Conservation (phyloP, 2,888 invertebrate genomes). For the Lysandra bellargus region DNA sequence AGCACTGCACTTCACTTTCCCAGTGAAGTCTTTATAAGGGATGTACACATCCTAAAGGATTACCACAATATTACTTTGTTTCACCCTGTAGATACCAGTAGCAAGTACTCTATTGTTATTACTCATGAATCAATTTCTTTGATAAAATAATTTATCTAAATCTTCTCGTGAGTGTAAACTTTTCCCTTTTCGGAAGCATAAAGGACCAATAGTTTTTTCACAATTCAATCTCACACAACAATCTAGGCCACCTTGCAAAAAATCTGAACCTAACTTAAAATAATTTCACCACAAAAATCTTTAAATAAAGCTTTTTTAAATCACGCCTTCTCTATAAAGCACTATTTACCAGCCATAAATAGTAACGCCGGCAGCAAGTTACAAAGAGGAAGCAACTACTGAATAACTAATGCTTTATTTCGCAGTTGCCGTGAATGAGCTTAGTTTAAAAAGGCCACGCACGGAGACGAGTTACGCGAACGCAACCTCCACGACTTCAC, state of each 20-base stretch:
- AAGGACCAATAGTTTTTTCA: background rate
- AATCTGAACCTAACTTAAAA: background rate
- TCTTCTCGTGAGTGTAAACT: background rate
- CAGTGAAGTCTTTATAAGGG: too few species aligned
- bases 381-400: constrained; percentile 27
- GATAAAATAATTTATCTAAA: too few species aligned
- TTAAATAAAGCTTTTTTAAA: background rate
- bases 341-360: constrained; percentile 10
- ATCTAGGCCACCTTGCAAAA: background rate
- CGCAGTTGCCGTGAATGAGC: constrained; percentile 74
- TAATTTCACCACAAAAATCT: background rate
- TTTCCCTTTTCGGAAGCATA: background rate
- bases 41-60: too few species aligned
- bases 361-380: constrained; percentile 16
- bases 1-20: too few species aligned
- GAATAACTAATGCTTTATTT: constrained; percentile 39
- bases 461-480: constrained; percentile 63
- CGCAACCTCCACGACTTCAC: constrained; percentile 49
- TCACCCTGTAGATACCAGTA: too few species aligned
- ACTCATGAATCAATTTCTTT: too few species aligned
- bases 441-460: constrained; percentile 66
- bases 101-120: too few species aligned
- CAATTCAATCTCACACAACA: background rate
- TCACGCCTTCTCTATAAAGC: background rate
- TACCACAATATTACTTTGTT: too few species aligned